Percentiles rank a stretch among this genome's conserved stretches.
phyloP scores from a whole-genome alignment of 2,113 vertebrate genomes.

The Lophius piscatorius region DNA sequence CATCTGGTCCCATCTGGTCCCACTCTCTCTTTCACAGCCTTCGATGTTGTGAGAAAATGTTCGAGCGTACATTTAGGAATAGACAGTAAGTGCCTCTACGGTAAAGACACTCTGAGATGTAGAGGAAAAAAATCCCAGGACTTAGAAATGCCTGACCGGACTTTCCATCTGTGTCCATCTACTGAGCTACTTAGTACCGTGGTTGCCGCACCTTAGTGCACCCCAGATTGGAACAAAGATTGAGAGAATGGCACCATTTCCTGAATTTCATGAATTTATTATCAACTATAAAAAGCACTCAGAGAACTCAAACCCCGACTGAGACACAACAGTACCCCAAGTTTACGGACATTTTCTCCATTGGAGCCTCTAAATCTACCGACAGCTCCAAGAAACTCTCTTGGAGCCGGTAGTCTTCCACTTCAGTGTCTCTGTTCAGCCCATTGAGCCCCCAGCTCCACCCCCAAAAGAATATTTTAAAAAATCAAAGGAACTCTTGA shows the following conservation, averaged over 20 bases:
- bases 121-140: conserved; percentile 2
- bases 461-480: too few species aligned
- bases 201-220: conserved; percentile 5
- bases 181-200: not conserved
- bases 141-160: conserved; percentile 5
- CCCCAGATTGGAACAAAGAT: not conserved
- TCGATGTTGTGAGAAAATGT: conserved; percentile 17
- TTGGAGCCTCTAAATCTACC: too few species aligned
- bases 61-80: conserved; percentile 10
- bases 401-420: too few species aligned
- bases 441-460: too few species aligned
- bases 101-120: conserved; percentile 14
- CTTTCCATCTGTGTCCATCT: not conserved
- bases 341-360: too few species aligned
- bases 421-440: too few species aligned
- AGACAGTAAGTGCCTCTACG: not conserved
- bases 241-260: conserved; percentile 14
- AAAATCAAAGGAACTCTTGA: too few species aligned
- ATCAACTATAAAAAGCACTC: too few species aligned
- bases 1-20: conserved; percentile 44
- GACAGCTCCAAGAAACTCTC: too few species aligned
- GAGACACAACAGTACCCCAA: too few species aligned
- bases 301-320: too few species aligned
- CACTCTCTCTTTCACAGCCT: conserved; percentile 22
- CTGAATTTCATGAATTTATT: too few species aligned